Evolutionary conservation across 2,113 vertebrate species (phyloP).

Genomic region (Saccopteryx bilineata): DNA sequence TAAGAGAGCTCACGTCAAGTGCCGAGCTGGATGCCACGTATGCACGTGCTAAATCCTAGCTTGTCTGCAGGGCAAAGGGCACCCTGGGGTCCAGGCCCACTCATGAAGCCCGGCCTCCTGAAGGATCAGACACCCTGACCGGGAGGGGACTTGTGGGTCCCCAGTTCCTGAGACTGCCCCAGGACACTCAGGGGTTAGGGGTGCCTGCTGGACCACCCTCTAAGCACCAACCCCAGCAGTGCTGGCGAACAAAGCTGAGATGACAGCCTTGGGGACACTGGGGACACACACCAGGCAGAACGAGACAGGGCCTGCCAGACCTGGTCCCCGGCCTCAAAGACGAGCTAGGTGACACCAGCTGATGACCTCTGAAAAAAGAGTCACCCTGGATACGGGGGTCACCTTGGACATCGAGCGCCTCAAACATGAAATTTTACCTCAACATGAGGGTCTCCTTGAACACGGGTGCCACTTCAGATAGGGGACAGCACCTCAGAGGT

Average conservation of each 20-base stretch:
- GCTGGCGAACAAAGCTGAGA: neutral
- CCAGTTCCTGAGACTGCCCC: neutral
- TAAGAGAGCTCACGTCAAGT: fast-evolving
- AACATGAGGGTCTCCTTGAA: neutral
- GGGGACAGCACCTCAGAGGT: neutral
- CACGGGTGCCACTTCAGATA: too few relatives aligned
- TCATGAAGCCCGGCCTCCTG: neutral
- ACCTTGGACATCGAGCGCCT: neutral
- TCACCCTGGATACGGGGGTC: neutral
- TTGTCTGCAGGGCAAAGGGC: fast-evolving
- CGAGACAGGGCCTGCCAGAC: neutral
- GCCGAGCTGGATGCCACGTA: fast-evolving
- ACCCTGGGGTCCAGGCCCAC: fast-evolving
- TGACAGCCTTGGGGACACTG: neutral
- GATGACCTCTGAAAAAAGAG: neutral
- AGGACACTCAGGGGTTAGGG: neutral
- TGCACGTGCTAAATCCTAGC: fast-evolving
- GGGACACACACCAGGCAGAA: neutral
- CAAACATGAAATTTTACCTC: too few relatives aligned
- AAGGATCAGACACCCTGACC: neutral
- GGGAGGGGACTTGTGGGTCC: neutral
- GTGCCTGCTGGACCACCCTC: too few relatives aligned
- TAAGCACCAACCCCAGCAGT: neutral
- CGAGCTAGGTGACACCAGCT: neutral
- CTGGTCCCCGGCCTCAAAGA: neutral